Evolutionary conservation across 1,140 invertebrate species (phyloP).

Genomic region (Ericerus pela): DNA sequence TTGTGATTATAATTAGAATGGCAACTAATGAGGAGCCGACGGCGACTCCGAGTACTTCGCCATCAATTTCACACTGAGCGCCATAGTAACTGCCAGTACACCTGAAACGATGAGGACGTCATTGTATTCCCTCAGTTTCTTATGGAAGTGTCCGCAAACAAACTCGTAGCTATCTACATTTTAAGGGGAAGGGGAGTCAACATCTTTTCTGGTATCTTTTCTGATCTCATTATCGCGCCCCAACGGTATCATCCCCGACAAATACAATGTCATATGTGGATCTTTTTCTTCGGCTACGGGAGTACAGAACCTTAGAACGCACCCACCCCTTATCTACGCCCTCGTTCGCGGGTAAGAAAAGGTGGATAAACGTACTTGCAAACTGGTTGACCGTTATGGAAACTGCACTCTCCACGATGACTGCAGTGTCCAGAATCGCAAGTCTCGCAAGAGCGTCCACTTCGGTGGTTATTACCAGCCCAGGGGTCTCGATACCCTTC

Average conservation of each 20-base stretch:
- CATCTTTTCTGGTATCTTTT: too few species aligned
- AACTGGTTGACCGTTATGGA: slow-evolving; percentile 53
- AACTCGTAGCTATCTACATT: too few species aligned
- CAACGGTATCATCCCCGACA: too few species aligned
- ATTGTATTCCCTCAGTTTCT: too few species aligned
- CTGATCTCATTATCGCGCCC: too few species aligned
- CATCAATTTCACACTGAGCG: slow-evolving; percentile 73
- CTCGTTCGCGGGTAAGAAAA: too few species aligned
- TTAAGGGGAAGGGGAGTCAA: too few species aligned
- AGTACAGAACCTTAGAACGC: too few species aligned
- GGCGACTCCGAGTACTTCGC: slow-evolving; percentile 76
- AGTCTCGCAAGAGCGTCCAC: slow-evolving; percentile 56
- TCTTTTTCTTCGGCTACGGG: too few species aligned
- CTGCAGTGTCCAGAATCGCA: slow-evolving; percentile 63
- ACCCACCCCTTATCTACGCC: too few species aligned
- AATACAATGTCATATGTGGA: too few species aligned
- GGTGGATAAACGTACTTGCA: slow-evolving; percentile 73
- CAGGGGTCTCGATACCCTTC: slow-evolving; percentile 61
- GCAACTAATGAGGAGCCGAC: slow-evolving; percentile 76
- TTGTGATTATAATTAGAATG: slow-evolving; percentile 71
- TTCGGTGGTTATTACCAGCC: slow-evolving; percentile 41
- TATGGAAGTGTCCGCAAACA: too few species aligned
- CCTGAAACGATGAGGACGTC: slow-evolving; percentile 32
- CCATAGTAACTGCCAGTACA: slow-evolving; percentile 77
- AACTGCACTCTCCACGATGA: slow-evolving; percentile 64